These are phyloP conservation scores for Sogatella furcifera DNA, from an alignment of 1,140 invertebrate genomes.

Conservation along the genomic window DNA sequence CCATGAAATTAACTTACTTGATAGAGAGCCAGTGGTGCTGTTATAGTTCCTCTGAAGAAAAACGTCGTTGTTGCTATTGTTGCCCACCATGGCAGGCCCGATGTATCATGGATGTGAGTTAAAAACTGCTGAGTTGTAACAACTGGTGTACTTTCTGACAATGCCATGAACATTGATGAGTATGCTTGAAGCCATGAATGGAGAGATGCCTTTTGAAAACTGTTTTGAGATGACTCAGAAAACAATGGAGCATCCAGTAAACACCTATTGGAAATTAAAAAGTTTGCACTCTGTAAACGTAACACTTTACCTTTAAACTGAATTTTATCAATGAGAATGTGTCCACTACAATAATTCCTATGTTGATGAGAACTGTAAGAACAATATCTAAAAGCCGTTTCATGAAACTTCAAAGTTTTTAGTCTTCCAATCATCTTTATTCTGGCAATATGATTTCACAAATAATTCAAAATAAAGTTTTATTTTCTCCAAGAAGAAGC, in stretches of 20 bases:
- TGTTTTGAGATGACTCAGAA: no score
- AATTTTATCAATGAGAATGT: background rate
- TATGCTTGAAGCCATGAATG: background rate
- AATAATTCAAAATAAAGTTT: no score
- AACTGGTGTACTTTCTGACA: constrained; percentile 55
- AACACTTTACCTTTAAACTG: background rate
- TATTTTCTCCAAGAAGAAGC: no score
- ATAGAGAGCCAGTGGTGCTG: constrained; percentile 63
- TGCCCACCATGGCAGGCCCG: constrained; percentile 74
- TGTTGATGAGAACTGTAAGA: background rate
- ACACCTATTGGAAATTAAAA: background rate
- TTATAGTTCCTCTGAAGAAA: constrained; percentile 48
- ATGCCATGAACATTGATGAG: background rate
- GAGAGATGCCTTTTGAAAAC: background rate
- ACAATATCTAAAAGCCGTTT: no score
- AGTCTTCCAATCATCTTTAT: no score
- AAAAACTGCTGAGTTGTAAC: constrained; percentile 51
- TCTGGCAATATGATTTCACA: no score
- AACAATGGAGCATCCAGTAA: no score
- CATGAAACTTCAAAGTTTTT: no score
- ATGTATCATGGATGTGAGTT: constrained; percentile 50
- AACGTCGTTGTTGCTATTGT: constrained; percentile 60
- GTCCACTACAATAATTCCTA: background rate
- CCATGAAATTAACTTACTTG: constrained; percentile 33
- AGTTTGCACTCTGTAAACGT: background rate